Conservation (phyloP, 2,888 invertebrate species). For the Trypoxylon attenuatum region DNA sequence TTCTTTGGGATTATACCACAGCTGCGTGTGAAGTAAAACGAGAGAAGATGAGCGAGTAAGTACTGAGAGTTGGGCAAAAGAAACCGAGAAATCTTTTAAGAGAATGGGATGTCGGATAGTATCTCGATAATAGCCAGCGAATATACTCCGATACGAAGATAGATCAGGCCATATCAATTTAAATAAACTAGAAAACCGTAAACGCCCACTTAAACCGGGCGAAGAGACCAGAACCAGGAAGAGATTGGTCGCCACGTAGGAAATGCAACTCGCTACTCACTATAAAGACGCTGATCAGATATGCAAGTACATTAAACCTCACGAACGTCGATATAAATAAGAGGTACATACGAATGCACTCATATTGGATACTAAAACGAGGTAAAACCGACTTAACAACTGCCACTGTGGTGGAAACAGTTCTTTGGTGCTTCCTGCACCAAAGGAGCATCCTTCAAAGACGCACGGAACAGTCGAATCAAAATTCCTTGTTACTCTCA, state of each 20-base stretch:
- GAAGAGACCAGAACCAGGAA: conserved; percentile 22
- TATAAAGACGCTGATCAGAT: conserved; percentile 12
- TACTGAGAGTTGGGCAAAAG: too few relatives aligned
- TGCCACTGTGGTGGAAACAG: background rate
- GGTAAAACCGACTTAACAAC: background rate
- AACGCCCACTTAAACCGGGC: conserved; percentile 34
- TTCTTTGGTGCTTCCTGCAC: too few relatives aligned
- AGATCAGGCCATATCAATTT: conserved; percentile 34
- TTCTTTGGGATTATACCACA: background rate
- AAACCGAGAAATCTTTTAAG: background rate
- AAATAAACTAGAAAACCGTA: conserved; percentile 36
- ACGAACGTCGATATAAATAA: background rate
- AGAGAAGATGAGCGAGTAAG: conserved; percentile 1
- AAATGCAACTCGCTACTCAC: conserved; percentile 15
- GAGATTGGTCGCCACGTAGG: conserved; percentile 13
- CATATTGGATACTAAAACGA: too few relatives aligned
- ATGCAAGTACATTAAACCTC: conserved; percentile 1
- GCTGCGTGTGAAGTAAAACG: background rate
- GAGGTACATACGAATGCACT: background rate
- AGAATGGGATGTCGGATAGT: background rate
- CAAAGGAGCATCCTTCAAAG: background rate
- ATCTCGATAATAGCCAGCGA: background rate
- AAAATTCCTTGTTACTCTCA: background rate
- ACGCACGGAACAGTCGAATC: background rate
- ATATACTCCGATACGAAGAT: conserved; percentile 9